Conservation (phyloP, 1,140 invertebrate species). For the Homarus americanus region DNA sequence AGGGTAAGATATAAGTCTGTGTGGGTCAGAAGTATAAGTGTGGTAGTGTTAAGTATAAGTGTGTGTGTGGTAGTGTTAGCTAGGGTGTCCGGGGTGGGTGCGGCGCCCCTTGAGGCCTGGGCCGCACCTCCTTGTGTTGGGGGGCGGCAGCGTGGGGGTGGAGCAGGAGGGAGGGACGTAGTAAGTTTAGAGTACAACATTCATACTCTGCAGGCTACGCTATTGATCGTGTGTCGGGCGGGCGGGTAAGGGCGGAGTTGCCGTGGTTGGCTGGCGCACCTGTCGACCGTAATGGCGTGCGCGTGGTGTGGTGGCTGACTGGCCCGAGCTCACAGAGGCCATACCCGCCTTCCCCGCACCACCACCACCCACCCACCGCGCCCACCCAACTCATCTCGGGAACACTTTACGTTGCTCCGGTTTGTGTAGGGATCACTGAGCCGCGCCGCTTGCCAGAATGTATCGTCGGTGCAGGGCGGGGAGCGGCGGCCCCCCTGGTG, state of each 20-base stretch:
- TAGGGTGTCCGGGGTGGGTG: constrained; percentile 19
- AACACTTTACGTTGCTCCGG: constrained; percentile 10
- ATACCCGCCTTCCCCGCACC: constrained; percentile 4
- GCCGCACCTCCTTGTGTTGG: constrained; percentile 32
- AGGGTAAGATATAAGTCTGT: background rate
- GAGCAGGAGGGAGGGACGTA: constrained; percentile 47
- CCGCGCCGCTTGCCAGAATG: constrained; percentile 14
- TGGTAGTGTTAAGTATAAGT: background rate
- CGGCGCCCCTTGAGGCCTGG: constrained; percentile 27
- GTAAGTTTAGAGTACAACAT: constrained; percentile 68
- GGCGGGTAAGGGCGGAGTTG: constrained; percentile 44
- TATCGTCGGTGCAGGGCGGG: background rate
- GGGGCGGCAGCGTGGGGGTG: background rate
- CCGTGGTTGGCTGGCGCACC: constrained; percentile 13
- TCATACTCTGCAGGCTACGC: constrained; percentile 66
- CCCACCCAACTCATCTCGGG: background rate
- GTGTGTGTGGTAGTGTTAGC: background rate
- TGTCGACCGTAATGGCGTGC: constrained; percentile 40
- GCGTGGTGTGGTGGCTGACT: constrained; percentile 28
- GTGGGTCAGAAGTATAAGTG: background rate
- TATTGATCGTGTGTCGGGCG: constrained; percentile 58
- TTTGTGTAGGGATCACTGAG: background rate
- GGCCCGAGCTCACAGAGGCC: too few species aligned
- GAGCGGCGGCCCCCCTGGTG: background rate
- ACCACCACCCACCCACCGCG: background rate